Conservation (phyloP, 1,140 invertebrate genomes). For the Caenorhabditis briggsae region DNA sequence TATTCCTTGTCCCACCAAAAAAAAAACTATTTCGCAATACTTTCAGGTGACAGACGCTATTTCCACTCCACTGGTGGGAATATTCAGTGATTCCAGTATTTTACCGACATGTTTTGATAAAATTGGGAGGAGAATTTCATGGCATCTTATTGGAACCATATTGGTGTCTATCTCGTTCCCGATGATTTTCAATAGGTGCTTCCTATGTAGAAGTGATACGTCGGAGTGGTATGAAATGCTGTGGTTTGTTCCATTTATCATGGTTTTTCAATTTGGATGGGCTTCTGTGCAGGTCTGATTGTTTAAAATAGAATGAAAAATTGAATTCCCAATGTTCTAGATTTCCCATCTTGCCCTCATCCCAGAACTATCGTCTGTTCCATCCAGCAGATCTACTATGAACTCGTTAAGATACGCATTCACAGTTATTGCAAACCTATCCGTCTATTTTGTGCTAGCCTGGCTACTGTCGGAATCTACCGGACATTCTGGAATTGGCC, state of each 20-base stretch:
- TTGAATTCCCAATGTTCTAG: conserved; percentile 78
- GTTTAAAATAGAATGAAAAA: background rate
- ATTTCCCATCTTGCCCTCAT: conserved; percentile 94
- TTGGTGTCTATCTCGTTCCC: conserved; percentile 88
- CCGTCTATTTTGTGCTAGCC: conserved; percentile 71
- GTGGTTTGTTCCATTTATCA: conserved; percentile 90
- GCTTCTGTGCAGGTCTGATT: conserved; percentile 83
- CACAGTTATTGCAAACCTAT: conserved; percentile 73
- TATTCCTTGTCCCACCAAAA: conserved; percentile 69
- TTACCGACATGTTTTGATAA: conserved; percentile 79
- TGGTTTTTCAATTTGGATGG: conserved; percentile 97
- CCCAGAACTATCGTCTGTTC: conserved; percentile 79
- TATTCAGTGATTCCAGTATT: conserved; percentile 86
- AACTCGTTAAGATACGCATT: conserved; percentile 72
- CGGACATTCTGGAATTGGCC: conserved; percentile 64
- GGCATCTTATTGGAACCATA: conserved; percentile 90
- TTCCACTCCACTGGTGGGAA: conserved; percentile 89
- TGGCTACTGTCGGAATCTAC: conserved; percentile 66
- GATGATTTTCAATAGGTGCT: conserved; percentile 89
- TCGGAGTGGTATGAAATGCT: conserved; percentile 85
- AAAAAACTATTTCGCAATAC: conserved; percentile 1
- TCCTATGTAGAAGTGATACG: conserved; percentile 82
- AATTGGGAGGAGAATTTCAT: conserved; percentile 89
- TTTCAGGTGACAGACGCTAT: conserved; percentile 86
- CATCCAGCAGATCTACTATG: conserved; percentile 69